A percentile compares a stretch with the other conserved stretches of the same genome.
phyloP scores from a whole-genome alignment of 2,797 vertebrate genomes.

The Ciconia nigra region DNA sequence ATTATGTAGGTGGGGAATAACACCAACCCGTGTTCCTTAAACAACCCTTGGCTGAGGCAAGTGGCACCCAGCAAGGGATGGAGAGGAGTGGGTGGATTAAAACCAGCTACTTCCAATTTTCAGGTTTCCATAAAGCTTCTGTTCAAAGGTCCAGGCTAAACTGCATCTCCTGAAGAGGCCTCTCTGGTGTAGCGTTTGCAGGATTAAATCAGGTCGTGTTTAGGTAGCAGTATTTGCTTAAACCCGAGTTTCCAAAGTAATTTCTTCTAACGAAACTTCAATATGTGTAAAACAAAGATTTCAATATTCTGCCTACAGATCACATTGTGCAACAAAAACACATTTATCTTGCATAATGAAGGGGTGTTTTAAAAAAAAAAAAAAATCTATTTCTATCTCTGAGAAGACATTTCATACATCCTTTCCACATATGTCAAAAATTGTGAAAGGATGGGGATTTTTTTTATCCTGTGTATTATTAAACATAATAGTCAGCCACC shows the following conservation, averaged over 20 bases:
- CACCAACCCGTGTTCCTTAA: neutral
- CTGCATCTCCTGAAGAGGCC: neutral
- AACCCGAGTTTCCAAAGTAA: neutral
- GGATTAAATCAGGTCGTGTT: neutral
- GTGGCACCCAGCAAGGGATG: neutral
- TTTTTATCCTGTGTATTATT: slow-evolving; percentile 55
- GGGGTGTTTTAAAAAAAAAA: neutral
- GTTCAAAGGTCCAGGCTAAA: neutral
- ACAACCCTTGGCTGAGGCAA: too few relatives aligned
- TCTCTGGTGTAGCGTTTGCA: neutral
- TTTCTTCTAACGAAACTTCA: neutral
- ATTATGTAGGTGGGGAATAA: rapidly evolving
- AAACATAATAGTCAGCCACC: slow-evolving; percentile 76
- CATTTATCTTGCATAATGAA: neutral
- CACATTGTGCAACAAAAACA: neutral
- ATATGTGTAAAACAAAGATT: neutral
- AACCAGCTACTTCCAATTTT: neutral
- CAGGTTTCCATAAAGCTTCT: neutral
- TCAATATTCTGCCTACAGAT: slow-evolving; percentile 2
- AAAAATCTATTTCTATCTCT: neutral
- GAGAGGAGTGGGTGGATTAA: neutral
- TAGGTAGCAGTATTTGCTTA: neutral
- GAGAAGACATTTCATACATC: neutral
- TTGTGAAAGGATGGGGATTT: neutral
- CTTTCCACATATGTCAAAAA: slow-evolving; percentile 7